Evolutionary conservation across 2,888 invertebrate species (phyloP).

Genomic region (Colletes collaris): DNA sequence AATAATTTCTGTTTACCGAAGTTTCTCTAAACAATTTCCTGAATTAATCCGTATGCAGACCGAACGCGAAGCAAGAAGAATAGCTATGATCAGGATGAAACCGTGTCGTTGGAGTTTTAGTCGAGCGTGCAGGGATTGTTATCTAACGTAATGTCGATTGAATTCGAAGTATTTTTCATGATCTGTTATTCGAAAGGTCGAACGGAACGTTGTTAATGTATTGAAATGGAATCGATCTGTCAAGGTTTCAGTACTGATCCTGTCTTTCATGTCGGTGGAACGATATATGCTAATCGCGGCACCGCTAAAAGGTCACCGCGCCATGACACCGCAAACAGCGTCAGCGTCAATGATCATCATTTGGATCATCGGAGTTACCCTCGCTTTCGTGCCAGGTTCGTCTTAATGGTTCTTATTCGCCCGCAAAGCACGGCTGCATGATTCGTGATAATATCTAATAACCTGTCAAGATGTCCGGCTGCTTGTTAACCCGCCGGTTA

Average conservation of each 20-base stretch:
- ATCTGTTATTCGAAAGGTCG: not conserved
- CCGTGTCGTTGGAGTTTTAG: too few species aligned
- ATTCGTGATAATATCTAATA: slow-evolving; percentile 43
- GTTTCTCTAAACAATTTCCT: too few species aligned
- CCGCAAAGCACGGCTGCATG: not conserved
- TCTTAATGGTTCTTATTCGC: slow-evolving; percentile 27
- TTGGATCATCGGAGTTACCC: slow-evolving; percentile 86
- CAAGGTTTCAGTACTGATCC: slow-evolving; percentile 87
- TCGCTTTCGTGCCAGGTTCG: slow-evolving; percentile 87
- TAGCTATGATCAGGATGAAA: too few species aligned
- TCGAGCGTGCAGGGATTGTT: too few species aligned
- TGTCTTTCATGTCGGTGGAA: slow-evolving; percentile 89
- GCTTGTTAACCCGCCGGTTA: slow-evolving; percentile 23
- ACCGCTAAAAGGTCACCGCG: slow-evolving; percentile 85
- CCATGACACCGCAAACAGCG: slow-evolving; percentile 85
- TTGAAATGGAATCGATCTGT: slow-evolving; percentile 42
- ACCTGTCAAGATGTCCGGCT: slow-evolving; percentile 40
- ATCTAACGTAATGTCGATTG: not conserved
- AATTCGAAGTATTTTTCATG: not conserved
- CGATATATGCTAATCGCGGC: slow-evolving; percentile 87
- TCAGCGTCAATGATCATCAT: slow-evolving; percentile 84
- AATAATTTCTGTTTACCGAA: too few species aligned
- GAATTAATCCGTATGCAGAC: too few species aligned
- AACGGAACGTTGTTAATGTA: slow-evolving; percentile 9
- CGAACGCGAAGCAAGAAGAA: too few species aligned